A percentile compares a stretch with the other conserved stretches of the same genome.
Conservation (phyloP, 2,113 vertebrate genomes). For the Pimephales promelas region DNA sequence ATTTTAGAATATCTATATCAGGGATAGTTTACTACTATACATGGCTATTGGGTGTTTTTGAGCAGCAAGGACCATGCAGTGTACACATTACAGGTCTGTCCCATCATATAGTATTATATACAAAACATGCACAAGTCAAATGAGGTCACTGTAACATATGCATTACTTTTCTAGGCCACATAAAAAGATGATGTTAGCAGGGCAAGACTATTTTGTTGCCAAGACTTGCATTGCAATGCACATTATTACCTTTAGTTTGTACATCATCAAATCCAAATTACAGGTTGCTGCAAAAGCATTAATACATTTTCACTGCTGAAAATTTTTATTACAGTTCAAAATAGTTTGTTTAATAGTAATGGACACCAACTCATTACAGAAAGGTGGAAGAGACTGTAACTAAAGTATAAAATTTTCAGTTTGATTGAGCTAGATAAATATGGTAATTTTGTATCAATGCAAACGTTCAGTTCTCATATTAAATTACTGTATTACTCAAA, state of each 20-base stretch:
- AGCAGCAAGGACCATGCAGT: slow-evolving; percentile 51
- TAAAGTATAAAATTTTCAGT: neutral
- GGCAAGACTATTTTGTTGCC: neutral
- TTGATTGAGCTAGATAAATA: neutral
- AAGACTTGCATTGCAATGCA: slow-evolving; percentile 6
- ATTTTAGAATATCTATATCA: slow-evolving; percentile 42
- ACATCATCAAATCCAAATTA: neutral
- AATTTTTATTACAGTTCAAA: slow-evolving; percentile 4
- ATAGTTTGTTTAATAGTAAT: neutral
- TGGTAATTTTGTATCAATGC: neutral
- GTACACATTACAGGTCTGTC: slow-evolving; percentile 32
- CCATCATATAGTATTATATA: slow-evolving; percentile 23
- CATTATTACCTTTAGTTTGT: neutral
- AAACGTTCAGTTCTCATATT: neutral
- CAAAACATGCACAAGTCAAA: slow-evolving; percentile 30
- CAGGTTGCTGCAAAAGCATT: neutral
- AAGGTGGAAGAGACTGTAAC: neutral
- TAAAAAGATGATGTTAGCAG: neutral
- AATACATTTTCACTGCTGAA: neutral
- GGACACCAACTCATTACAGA: neutral
- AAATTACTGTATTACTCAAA: neutral
- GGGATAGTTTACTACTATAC: slow-evolving; percentile 7
- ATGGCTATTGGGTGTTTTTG: slow-evolving; percentile 40
- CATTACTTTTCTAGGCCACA: neutral
- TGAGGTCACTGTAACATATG: neutral